Base-by-base conservation (phyloP, 2,888 invertebrate species). In the Dyspetes luteomarginatus region DNA sequence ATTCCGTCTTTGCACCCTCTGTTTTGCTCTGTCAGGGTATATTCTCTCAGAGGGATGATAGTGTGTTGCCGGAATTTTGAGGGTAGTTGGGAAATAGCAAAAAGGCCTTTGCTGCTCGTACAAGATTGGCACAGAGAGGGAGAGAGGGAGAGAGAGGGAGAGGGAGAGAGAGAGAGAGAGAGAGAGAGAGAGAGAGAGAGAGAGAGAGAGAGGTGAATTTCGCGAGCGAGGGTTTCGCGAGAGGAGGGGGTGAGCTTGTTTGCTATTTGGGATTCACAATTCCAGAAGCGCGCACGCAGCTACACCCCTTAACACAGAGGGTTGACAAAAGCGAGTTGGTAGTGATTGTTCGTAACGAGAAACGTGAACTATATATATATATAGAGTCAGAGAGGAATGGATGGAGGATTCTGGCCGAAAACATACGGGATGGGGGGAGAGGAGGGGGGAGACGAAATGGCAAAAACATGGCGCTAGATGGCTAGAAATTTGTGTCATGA, bases 261-360 rank as follows among this genome's bases (percentile, higher is more conserved):
- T 85, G 88, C 82, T 68, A 85, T 85, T 85, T 82, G 74, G 81
- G 82, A 87, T 88, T 85, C 82, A 83, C 85, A 84, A 87, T 83
- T 86, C 82, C 78, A 55, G 28, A 48, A 55, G 81, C 62, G 64
- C 64, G 64, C n/a, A n/a, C 45, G 24, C 48, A 48, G 48, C 22
- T 17, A 41, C 56, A 65, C 48, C 17, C 62, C 79, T 69, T 68
- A 30, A 68, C 67, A 68, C 62, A 81, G 65, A 78, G 75, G 79
- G 64, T 67, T 74, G 79, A 76, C 74, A 73, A 73, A 67, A 72
- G 62, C 72, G 67, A n/a, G 15, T 28, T 28, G 65, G 45, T 28
- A 15, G 62, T 65, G 58, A 19, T 12, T 52, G 43, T 52, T 30
- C 15, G 15, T 56, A 64, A 56, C 43, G 68, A 64, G 56, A 41